Conservation (phyloP, 2,113 vertebrate species). For the Ailuropoda melanoleuca region DNA sequence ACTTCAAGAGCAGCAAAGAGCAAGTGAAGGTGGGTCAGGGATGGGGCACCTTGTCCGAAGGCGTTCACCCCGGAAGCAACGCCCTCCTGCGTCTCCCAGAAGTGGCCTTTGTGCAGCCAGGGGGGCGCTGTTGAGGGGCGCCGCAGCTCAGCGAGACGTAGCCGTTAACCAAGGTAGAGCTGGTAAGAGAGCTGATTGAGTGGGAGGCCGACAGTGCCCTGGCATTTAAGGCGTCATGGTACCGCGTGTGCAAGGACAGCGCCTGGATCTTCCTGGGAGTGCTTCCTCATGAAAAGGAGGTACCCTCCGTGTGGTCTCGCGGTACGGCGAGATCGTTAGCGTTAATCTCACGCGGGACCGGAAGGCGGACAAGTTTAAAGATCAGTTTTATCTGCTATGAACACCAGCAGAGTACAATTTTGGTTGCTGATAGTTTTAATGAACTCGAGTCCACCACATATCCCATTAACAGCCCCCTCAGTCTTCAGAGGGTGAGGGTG, state of each 20-base stretch:
- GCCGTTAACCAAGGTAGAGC: conserved; percentile 88
- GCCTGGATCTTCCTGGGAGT: conserved; percentile 91
- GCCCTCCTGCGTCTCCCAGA: accelerated
- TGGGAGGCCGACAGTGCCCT: conserved; percentile 85
- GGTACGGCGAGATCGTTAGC: conserved; percentile 90
- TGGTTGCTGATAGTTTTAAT: conserved; percentile 91
- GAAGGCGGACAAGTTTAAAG: conserved; percentile 89
- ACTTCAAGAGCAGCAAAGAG: not conserved
- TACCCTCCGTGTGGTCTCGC: conserved; percentile 91
- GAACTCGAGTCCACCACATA: conserved; percentile 88
- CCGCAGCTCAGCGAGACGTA: conserved; percentile 19
- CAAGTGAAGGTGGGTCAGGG: accelerated
- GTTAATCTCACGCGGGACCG: conserved; percentile 90
- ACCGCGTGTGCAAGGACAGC: conserved; percentile 87
- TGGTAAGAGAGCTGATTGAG: conserved; percentile 90
- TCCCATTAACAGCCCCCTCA: conserved; percentile 89
- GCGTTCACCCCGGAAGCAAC: accelerated
- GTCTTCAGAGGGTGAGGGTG: conserved; percentile 87
- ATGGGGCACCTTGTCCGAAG: accelerated
- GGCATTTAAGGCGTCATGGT: conserved; percentile 87
- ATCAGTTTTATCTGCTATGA: conserved; percentile 92
- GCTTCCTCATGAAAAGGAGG: conserved; percentile 89
- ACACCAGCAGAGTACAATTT: conserved; percentile 89
- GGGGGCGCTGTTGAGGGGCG: accelerated
- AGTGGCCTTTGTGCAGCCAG: not conserved